A percentile compares a stretch with the other conserved stretches of the same genome.
phyloP scores from a whole-genome alignment of 2,888 invertebrate genomes.

The Acleris cristana region DNA sequence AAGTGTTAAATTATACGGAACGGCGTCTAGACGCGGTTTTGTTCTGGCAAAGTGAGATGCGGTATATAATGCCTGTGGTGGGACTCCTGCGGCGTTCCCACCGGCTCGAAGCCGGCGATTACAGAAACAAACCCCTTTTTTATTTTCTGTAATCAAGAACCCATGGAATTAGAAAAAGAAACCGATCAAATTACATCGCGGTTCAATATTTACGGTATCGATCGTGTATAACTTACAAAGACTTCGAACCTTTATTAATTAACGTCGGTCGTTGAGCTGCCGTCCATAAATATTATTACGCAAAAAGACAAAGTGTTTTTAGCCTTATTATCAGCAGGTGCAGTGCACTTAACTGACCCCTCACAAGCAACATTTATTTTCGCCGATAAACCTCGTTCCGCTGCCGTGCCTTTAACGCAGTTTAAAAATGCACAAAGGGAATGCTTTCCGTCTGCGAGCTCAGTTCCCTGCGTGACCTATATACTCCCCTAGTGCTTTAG shows the following conservation, averaged over 20 bases:
- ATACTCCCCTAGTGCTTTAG: constrained; percentile 77
- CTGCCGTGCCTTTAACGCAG: constrained; percentile 48
- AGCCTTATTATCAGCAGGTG: constrained; percentile 51
- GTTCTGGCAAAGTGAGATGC: constrained; percentile 64
- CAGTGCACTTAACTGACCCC: constrained; percentile 73
- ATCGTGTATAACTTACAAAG: constrained; percentile 12
- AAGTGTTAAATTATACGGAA: constrained; percentile 59
- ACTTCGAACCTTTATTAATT: constrained; percentile 20
- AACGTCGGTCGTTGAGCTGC: constrained; percentile 5
- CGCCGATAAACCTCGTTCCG: constrained; percentile 59
- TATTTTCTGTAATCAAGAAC: constrained; percentile 58
- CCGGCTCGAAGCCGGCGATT: constrained; percentile 61
- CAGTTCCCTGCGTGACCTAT: constrained; percentile 73
- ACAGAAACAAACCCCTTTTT: constrained; percentile 52
- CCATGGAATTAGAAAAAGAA: constrained; percentile 46
- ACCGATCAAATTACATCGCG: constrained; percentile 42
- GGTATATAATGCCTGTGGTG: constrained; percentile 63
- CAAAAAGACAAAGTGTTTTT: constrained; percentile 23
- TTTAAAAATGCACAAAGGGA: constrained; percentile 48
- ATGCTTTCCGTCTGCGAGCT: constrained; percentile 59
- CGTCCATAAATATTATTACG: constrained; percentile 15
- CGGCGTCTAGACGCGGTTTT: constrained; percentile 77
- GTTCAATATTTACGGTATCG: constrained; percentile 31
- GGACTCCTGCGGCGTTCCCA: constrained; percentile 76
- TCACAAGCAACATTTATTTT: constrained; percentile 64